Evolutionary conservation across 2,797 vertebrate species (phyloP).

Genomic region (Pseudochaenichthys georgianus): DNA sequence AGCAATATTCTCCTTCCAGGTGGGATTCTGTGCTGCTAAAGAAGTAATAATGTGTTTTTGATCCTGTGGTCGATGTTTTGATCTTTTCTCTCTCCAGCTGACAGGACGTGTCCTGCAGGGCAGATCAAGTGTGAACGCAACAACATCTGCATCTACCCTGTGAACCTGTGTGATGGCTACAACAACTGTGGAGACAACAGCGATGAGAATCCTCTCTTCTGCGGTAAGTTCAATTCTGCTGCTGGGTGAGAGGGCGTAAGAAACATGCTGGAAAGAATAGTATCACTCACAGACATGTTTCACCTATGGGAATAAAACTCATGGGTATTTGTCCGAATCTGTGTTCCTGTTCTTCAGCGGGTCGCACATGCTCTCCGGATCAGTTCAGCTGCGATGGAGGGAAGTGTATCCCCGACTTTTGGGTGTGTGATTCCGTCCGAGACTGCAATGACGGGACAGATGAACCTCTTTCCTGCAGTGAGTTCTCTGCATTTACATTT

Average conservation of each 20-base stretch:
- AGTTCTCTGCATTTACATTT: constrained; percentile 24
- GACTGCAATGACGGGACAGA: constrained; percentile 82
- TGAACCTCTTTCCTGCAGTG: constrained; percentile 80
- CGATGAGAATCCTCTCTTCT: constrained; percentile 85
- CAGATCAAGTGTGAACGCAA: constrained; percentile 90
- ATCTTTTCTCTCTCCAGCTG: constrained; percentile 80
- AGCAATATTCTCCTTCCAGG: not conserved
- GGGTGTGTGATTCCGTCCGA: constrained; percentile 76
- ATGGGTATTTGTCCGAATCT: constrained; percentile 13
- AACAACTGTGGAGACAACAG: constrained; percentile 87
- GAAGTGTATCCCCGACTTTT: constrained; percentile 77
- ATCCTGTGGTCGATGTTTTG: constrained; percentile 4
- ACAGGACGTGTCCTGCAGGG: constrained; percentile 87
- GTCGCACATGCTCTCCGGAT: constrained; percentile 72
- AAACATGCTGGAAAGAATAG: not conserved
- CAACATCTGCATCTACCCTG: constrained; percentile 92
- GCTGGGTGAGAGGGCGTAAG: not conserved
- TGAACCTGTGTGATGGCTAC: constrained; percentile 88
- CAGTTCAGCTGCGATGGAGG: constrained; percentile 77
- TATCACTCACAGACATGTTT: not conserved
- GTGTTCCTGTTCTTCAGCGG: constrained; percentile 56
- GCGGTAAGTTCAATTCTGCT: constrained; percentile 61
- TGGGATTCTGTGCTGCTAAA: not conserved
- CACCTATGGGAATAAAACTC: not conserved
- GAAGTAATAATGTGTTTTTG: not conserved